Evolutionary conservation across 2,888 invertebrate genomes (phyloP), one percentile per base, ranked within the genome.

Genomic region (Thereva unica): DNA sequence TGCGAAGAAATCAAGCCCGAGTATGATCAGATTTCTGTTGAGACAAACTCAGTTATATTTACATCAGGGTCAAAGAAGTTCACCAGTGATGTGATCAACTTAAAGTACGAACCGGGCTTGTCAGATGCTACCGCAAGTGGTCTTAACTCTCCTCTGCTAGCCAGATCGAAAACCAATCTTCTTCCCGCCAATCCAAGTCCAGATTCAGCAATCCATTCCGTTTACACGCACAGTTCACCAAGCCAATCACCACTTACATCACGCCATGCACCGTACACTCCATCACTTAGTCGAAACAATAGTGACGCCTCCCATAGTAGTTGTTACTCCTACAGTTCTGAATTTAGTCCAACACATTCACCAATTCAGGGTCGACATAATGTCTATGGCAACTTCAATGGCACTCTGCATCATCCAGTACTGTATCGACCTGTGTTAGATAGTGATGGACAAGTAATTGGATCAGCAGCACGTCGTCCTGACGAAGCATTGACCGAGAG

Each of bases 271-370:
- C 87, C 87, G 61, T 86, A 91, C 74, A 92, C 92, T 63, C 93
- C 93, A 45, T 92, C 92, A 8, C 82, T 94, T 69, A 92, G 92
- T 64, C 87, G 94, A 68, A 94, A 93, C 83, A 94, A 94, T 82
- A 93, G 92, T 74, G 94, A 94, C 78, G 93, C 94, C 2, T 93
- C 93, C 68, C 91, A 91, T 78, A 93, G 93, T 73, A 92, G 93
- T 72, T 93, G 93, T 77, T 93, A 93, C 82, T 91, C 91, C 42
- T 92, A 91, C 78, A 91, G 91, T 76, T 90, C 90, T 8, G 89
- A 89, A 80, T 91, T 90, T 76, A 90, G 90, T 70, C 93, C 93
- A 38, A 92, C 92, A 12, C 93, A 93, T 77, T 93, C 93, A 45
- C 93, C 93, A n/a, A 89, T 93, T 52, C 92, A 92, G 84, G 88